Percentiles rank a stretch among this genome's conserved stretches.
Evolutionary conservation across 2,888 invertebrate genomes (phyloP).

Genomic region (Nomada ruficornis): DNA sequence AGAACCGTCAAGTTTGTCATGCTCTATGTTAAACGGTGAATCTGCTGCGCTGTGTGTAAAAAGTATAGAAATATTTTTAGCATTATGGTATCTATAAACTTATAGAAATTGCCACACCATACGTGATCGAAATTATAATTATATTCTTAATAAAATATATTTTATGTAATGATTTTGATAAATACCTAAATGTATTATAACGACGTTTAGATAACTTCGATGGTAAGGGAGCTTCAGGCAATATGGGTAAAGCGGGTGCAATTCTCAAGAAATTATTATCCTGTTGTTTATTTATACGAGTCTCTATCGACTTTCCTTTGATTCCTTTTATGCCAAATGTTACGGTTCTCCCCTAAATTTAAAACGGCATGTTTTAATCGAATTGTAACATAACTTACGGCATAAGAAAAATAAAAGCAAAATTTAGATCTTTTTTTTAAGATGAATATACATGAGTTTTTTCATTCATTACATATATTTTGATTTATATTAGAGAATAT

Average conservation of each 20-base stretch:
- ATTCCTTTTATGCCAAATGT: conserved; percentile 75
- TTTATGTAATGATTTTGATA: not conserved
- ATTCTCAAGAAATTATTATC: conserved; percentile 80
- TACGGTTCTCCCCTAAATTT: conserved; percentile 75
- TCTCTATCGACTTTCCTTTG: conserved; percentile 75
- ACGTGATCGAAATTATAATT: not conserved
- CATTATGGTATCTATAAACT: not conserved
- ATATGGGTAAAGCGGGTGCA: conserved; percentile 81
- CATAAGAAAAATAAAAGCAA: not conserved
- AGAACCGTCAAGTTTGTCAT: conserved; percentile 79
- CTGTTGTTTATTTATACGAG: conserved; percentile 37
- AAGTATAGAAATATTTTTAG: not conserved
- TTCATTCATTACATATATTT: not conserved
- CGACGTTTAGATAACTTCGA: conserved; percentile 79
- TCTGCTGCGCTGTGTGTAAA: conserved; percentile 68
- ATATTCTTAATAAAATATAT: conserved; percentile 3
- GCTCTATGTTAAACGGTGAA: conserved; percentile 75
- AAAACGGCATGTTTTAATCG: not conserved
- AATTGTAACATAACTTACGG: not conserved
- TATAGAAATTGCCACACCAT: not conserved
- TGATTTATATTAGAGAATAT: not conserved
- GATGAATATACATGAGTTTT: not conserved
- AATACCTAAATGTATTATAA: conserved; percentile 79
- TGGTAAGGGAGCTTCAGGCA: conserved; percentile 79
- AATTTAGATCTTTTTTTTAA: not conserved